Evolutionary conservation across 2,888 invertebrate genomes (phyloP).

Genomic region (Ormia ochracea): DNA sequence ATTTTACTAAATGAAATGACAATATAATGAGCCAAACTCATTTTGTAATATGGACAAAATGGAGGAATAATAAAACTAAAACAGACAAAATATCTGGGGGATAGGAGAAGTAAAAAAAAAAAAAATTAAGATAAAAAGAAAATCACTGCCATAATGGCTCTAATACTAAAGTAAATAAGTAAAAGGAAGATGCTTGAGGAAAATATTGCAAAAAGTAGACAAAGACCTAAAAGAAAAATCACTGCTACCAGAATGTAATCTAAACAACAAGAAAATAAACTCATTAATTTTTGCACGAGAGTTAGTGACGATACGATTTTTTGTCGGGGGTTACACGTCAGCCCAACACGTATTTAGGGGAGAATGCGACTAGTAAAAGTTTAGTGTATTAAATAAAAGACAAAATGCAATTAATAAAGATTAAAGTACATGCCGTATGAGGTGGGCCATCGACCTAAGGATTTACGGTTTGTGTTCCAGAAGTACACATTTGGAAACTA

Average conservation of each 20-base stretch:
- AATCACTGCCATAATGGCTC: conserved; percentile 64
- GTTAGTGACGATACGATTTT: neutral
- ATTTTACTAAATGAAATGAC: conserved; percentile 69
- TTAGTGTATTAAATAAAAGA: neutral
- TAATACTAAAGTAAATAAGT: conserved; percentile 56
- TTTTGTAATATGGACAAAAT: conserved; percentile 43
- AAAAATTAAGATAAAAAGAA: conserved; percentile 46
- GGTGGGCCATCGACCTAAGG: neutral
- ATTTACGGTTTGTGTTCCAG: neutral
- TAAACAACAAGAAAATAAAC: conserved; percentile 20
- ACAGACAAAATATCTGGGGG: neutral
- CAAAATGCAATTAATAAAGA: neutral
- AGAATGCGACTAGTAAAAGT: neutral
- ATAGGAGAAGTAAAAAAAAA: neutral
- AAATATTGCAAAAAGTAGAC: conserved; percentile 5
- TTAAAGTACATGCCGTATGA: neutral
- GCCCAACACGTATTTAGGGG: neutral
- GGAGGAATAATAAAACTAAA: conserved; percentile 26
- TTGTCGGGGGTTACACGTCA: neutral
- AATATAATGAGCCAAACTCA: conserved; percentile 71
- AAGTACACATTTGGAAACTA: too few relatives aligned
- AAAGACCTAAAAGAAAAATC: conserved; percentile 22
- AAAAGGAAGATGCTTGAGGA: conserved; percentile 12
- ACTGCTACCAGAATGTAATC: conserved; percentile 37
- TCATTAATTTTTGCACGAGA: conserved; percentile 44